phyloP scores from a whole-genome alignment of 1,140 invertebrate genomes.

The Caenorhabditis inopinata region DNA sequence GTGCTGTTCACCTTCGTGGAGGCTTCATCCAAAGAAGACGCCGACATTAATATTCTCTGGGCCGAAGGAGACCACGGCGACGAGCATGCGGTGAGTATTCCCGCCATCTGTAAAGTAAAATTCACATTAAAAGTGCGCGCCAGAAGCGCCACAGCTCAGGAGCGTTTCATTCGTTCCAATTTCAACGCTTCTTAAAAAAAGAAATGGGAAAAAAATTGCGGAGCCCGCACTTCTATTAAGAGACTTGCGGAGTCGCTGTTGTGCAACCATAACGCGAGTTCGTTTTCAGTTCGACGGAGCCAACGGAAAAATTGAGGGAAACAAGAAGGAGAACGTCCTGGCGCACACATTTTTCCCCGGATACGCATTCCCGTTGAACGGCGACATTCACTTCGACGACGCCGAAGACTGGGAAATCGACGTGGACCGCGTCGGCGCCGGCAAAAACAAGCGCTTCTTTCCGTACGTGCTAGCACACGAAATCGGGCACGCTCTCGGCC shows the following conservation, averaged over 20 bases:
- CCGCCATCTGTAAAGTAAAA: too few species aligned
- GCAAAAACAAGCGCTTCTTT: slow-evolving; percentile 37
- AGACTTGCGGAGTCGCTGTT: neutral
- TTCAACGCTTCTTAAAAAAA: neutral
- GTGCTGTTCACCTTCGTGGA: slow-evolving; percentile 37
- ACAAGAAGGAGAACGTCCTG: slow-evolving; percentile 43
- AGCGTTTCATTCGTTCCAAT: neutral
- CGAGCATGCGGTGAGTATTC: slow-evolving; percentile 14
- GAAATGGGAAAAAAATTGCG: too few species aligned
- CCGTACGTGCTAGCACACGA: slow-evolving; percentile 46
- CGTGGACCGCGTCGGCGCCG: neutral
- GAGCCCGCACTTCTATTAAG: too few species aligned
- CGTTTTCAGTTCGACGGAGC: slow-evolving; percentile 39
- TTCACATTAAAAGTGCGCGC: too few species aligned
- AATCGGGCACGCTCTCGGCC: slow-evolving; percentile 43
- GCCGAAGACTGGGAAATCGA: slow-evolving; percentile 37
- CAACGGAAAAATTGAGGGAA: slow-evolving; percentile 1
- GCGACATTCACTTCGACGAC: slow-evolving; percentile 48
- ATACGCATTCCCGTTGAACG: slow-evolving; percentile 35
- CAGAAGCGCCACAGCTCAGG: too few species aligned
- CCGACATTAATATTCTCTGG: slow-evolving; percentile 47
- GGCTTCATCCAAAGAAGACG: slow-evolving; percentile 17
- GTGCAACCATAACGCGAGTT: neutral
- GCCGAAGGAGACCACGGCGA: slow-evolving; percentile 43
- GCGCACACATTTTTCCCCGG: slow-evolving; percentile 47